These are phyloP conservation scores for Cyclophora albipunctata DNA, from an alignment of 2,888 invertebrate species.

Conservation along the genomic window DNA sequence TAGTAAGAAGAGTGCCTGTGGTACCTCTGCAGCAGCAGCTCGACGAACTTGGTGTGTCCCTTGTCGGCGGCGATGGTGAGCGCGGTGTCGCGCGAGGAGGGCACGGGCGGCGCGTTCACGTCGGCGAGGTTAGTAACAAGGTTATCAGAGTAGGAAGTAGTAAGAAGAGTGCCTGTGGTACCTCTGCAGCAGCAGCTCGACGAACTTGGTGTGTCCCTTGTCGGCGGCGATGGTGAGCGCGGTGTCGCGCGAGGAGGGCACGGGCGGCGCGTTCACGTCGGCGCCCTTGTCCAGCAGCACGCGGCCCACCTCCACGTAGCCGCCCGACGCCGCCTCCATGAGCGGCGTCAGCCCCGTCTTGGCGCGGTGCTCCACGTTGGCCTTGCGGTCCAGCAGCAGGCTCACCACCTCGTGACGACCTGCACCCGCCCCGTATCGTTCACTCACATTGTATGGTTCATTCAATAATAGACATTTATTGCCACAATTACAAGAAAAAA, in stretches of 20 bases:
- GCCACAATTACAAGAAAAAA: too few relatives aligned
- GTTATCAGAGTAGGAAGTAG: too few relatives aligned
- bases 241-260: constrained; percentile 97
- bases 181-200: constrained; percentile 85
- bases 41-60: constrained; percentile 95
- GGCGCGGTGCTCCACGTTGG: constrained; percentile 99
- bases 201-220: constrained; percentile 97
- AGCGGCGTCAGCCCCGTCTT: constrained; percentile 99
- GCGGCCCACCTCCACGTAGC: constrained; percentile 98
- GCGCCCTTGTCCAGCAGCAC: constrained; percentile 97
- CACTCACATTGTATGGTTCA: too few relatives aligned
- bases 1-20: too few relatives aligned
- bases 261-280: constrained; percentile 98
- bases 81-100: constrained; percentile 97
- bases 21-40: constrained; percentile 82
- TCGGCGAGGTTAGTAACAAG: too few relatives aligned
- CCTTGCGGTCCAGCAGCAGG: constrained; percentile 94
- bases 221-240: constrained; percentile 99
- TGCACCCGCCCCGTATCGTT: constrained; percentile 14
- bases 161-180: constrained; percentile 23
- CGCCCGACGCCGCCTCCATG: constrained; percentile 99
- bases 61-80: constrained; percentile 99
- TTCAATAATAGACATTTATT: too few relatives aligned
- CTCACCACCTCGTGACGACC: constrained; percentile 97
- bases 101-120: constrained; percentile 99